phyloP scores from a whole-genome alignment of 2,797 vertebrate species.

The Fistularia commersonii region DNA sequence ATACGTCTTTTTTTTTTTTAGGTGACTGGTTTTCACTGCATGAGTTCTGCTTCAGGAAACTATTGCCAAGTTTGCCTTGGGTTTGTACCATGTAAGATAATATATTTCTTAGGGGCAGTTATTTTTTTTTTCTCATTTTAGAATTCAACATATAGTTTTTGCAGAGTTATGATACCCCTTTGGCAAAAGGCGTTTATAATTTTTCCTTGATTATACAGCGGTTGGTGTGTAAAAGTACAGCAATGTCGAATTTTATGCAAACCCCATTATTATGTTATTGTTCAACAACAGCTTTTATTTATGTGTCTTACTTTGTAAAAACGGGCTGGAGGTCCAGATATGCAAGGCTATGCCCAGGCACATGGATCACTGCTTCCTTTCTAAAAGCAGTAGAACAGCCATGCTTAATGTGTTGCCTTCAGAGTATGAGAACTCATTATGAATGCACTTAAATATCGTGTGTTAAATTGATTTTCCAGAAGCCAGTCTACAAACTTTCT shows the following conservation, averaged over 20 bases:
- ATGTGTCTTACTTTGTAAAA: constrained; percentile 63
- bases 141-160: constrained; percentile 23
- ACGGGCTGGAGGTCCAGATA: constrained; percentile 47
- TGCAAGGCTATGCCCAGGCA: constrained; percentile 48
- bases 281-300: constrained; percentile 52
- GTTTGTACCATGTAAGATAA: constrained; percentile 77
- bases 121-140: constrained; percentile 29
- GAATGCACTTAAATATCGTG: constrained; percentile 62
- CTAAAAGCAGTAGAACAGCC: constrained; percentile 71
- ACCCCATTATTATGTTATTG: constrained; percentile 50
- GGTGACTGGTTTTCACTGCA: constrained; percentile 70
- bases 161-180: constrained; percentile 15
- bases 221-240: constrained; percentile 47
- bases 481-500: constrained; percentile 29
- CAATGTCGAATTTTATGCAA: constrained; percentile 80
- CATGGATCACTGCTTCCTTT: constrained; percentile 55
- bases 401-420: constrained; percentile 76
- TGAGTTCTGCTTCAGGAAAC: constrained; percentile 84
- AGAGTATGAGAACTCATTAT: constrained; percentile 56
- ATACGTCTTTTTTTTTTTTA: constrained; percentile 44
- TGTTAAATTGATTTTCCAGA: constrained; percentile 46
- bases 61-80: constrained; percentile 84
- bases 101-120: constrained; percentile 56
- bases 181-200: constrained; percentile 71
- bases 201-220: constrained; percentile 39